Conservation (phyloP, 1,140 invertebrate species). For the Drosophila repleta region DNA sequence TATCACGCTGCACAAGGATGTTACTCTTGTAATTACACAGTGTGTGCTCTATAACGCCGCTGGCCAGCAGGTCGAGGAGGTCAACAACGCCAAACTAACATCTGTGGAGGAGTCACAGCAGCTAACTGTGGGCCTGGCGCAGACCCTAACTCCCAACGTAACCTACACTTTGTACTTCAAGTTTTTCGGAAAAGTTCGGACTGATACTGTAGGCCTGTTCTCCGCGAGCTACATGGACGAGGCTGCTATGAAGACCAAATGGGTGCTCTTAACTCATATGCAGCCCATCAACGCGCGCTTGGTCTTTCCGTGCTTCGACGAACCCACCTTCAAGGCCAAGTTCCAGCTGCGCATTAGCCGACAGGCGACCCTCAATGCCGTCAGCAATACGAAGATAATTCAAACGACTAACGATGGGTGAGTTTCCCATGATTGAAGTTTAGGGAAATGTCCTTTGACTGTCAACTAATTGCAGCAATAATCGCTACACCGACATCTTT, state of each 20-base stretch:
- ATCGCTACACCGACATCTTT: conserved; percentile 48
- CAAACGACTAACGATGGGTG: conserved; percentile 35
- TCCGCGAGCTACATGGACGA: conserved; percentile 84
- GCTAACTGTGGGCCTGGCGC: conserved; percentile 25
- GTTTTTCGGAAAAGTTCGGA: conserved; percentile 79
- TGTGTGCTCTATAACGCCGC: conserved; percentile 26
- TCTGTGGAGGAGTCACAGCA: conserved; percentile 39
- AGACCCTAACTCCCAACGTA: conserved; percentile 6
- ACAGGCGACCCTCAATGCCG: conserved; percentile 85
- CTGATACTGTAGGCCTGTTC: conserved; percentile 86
- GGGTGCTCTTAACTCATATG: conserved; percentile 90
- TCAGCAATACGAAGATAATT: conserved; percentile 84
- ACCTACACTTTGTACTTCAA: conserved; percentile 59
- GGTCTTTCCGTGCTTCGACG: conserved; percentile 96
- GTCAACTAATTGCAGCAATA: conserved; percentile 18
- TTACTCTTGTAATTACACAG: conserved; percentile 9
- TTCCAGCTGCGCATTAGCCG: conserved; percentile 88
- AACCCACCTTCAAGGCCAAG: conserved; percentile 92
- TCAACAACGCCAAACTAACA: background rate
- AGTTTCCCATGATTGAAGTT: background rate
- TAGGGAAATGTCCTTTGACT: background rate
- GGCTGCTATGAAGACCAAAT: conserved; percentile 70
- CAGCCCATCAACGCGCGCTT: conserved; percentile 92
- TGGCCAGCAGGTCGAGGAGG: conserved; percentile 11
- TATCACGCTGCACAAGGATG: conserved; percentile 87